These are phyloP conservation scores for Choloepus hoffmanni DNA, from an alignment of 2,113 vertebrate species.

Conservation along the genomic window DNA sequence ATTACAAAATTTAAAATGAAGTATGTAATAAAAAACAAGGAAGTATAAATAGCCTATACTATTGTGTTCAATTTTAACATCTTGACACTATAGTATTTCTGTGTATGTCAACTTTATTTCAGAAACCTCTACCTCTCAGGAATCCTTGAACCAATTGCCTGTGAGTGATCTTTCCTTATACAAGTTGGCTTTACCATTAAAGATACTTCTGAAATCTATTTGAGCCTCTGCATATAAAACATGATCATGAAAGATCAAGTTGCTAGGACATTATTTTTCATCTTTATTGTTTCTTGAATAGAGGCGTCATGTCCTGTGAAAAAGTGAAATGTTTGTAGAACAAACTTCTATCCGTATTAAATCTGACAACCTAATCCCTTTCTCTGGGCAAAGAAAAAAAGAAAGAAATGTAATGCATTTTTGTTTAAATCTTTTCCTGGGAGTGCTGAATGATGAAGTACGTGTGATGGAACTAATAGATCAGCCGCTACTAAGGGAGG, in stretches of 20 bases:
- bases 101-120: background rate
- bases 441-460: slow-evolving; percentile 18
- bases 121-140: background rate
- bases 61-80: background rate
- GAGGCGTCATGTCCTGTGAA: background rate
- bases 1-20: background rate
- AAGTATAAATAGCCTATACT: background rate
- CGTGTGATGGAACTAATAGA: background rate
- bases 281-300: background rate
- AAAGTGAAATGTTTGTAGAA: slow-evolving; percentile 10
- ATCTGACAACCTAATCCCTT: slow-evolving; percentile 7
- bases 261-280: slow-evolving; percentile 15
- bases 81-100: background rate
- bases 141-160: background rate
- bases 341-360: background rate
- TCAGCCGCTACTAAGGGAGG: background rate
- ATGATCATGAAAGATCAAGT: slow-evolving; percentile 1
- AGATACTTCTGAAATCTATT: slow-evolving; percentile 13
- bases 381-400: background rate
- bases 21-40: background rate
- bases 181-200: background rate
- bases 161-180: background rate
- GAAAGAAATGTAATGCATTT: background rate
- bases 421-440: slow-evolving; percentile 22
- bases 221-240: slow-evolving; percentile 21